Percentiles rank a stretch among this genome's conserved stretches.
phyloP scores from a whole-genome alignment of 2,113 vertebrate genomes.

The Electrona antarctica region DNA sequence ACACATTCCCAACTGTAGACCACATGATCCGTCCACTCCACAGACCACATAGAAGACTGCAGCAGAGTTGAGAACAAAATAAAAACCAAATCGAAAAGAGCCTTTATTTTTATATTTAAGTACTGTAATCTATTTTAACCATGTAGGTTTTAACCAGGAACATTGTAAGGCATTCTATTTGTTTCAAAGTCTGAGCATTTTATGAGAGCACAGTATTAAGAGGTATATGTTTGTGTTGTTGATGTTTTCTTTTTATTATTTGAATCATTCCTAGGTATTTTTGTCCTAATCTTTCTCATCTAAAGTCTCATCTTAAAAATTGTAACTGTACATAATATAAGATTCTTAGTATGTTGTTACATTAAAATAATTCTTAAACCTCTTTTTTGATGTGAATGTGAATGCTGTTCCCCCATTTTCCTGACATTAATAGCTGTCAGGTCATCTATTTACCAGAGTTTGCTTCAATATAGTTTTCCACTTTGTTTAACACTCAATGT shows the following conservation, averaged over 20 bases:
- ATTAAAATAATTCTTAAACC: slow-evolving; percentile 67
- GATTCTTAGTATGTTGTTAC: slow-evolving; percentile 56
- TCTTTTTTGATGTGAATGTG: slow-evolving; percentile 4
- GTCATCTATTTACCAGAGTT: too few species aligned
- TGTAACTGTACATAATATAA: slow-evolving; percentile 66
- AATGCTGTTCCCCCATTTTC: too few species aligned
- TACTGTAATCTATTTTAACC: slow-evolving; percentile 81
- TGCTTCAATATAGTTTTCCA: too few species aligned
- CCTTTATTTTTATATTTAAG: slow-evolving; percentile 84
- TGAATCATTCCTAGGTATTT: slow-evolving; percentile 70
- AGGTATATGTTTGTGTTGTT: slow-evolving; percentile 60
- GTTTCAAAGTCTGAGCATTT: slow-evolving; percentile 56
- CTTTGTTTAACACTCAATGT: too few species aligned
- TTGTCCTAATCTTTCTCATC: slow-evolving; percentile 30
- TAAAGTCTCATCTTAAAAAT: slow-evolving; percentile 62
- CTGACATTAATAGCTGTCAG: too few species aligned
- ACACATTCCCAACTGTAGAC: slow-evolving; percentile 7
- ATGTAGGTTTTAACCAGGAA: slow-evolving; percentile 66
- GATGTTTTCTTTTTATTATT: slow-evolving; percentile 54
- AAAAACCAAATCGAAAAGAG: slow-evolving; percentile 70
- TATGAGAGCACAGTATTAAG: slow-evolving; percentile 77
- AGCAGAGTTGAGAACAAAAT: slow-evolving; percentile 45
- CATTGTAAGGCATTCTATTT: slow-evolving; percentile 46
- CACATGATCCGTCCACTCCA: slow-evolving; percentile 42
- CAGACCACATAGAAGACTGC: slow-evolving; percentile 42